Evolutionary conservation across 2,113 vertebrate species (phyloP), one percentile per base, ranked within the genome.

Genomic region (Albula goreensis): DNA sequence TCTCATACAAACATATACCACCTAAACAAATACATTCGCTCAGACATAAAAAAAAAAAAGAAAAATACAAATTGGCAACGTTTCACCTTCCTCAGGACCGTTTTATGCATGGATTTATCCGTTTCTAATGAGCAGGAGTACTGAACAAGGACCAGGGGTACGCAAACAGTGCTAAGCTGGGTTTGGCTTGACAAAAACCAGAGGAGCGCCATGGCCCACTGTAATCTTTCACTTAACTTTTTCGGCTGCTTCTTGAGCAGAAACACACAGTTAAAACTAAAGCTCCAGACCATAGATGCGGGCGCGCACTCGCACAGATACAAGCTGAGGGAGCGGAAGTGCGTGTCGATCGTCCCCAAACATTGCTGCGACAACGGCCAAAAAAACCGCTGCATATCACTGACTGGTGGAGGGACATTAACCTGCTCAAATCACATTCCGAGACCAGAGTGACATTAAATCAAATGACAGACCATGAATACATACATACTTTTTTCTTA

Each of bases 401-500:
- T 41, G 48, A 41, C 57, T 49, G 85, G 79, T 83, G 66, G 88
- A 85, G 78, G n/a, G 15, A 10, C 1, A 63, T 25, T 56, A 12
- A 84, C 78, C 60, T 83, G 86, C 86, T 74, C 51, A 25, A n/a
- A 84, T 83, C 53, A 77, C 82, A 87, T 74, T 22, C 83, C 74
- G 74, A 83, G 41, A 22, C 13, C 41, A 80, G 15, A 80, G 41
- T 19, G 78, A 80, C 15, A 12, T 6, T 1, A 81, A 81, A 13
- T 81, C 12, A 81, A 52, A 50, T 81, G 50, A 81, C 1, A 66
- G 60, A 50, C 9, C 15, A 10, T 7, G 78, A 80, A 7, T 15
- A 50, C n/a, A 50, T 50, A 9, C 49, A 79, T 79, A 1, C 17
- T 80, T 50, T 63, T 80, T 80, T 48, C 48, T 84, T 90, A 89